A percentile compares a stretch with the other conserved stretches of the same genome.
phyloP scores from a whole-genome alignment of 1,140 invertebrate genomes.

The Bradynema listronoti region DNA sequence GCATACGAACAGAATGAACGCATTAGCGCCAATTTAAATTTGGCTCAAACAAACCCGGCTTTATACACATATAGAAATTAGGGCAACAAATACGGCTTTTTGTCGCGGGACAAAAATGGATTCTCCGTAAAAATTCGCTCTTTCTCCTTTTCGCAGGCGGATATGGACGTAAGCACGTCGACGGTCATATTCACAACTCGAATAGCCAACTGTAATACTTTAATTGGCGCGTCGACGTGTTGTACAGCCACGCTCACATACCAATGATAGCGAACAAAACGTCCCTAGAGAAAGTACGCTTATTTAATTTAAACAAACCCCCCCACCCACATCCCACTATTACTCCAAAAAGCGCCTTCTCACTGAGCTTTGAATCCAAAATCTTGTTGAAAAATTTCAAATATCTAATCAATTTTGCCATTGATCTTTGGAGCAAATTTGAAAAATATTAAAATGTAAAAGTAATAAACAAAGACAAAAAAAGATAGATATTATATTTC shows the following conservation, averaged over 20 bases:
- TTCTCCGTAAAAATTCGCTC: constrained; percentile 17
- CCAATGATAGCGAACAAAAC: constrained; percentile 47
- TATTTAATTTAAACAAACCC: too few relatives aligned
- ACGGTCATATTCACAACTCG: constrained; percentile 33
- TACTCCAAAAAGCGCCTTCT: too few relatives aligned
- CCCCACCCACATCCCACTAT: too few relatives aligned
- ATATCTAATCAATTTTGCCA: constrained; percentile 32
- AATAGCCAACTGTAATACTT: constrained; percentile 29
- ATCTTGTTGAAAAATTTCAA: too few relatives aligned
- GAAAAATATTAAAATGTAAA: constrained; percentile 9
- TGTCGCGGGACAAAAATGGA: constrained; percentile 42
- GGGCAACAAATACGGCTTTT: constrained; percentile 18
- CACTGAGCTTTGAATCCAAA: too few relatives aligned
- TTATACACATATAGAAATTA: too few relatives aligned
- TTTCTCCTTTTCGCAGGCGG: constrained; percentile 11
- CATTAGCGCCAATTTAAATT: too few relatives aligned
- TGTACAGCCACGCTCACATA: constrained; percentile 50
- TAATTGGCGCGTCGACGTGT: constrained; percentile 50
- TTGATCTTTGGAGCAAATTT: not conserved
- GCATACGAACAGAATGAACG: too few relatives aligned
- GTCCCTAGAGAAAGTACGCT: constrained; percentile 37
- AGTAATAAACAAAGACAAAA: too few relatives aligned
- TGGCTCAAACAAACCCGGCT: too few relatives aligned
- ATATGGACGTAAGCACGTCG: constrained; percentile 27
- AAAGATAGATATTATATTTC: too few relatives aligned